Base-by-base conservation (phyloP, 1,140 invertebrate species). In the Trichomalopsis sarcophagae region DNA sequence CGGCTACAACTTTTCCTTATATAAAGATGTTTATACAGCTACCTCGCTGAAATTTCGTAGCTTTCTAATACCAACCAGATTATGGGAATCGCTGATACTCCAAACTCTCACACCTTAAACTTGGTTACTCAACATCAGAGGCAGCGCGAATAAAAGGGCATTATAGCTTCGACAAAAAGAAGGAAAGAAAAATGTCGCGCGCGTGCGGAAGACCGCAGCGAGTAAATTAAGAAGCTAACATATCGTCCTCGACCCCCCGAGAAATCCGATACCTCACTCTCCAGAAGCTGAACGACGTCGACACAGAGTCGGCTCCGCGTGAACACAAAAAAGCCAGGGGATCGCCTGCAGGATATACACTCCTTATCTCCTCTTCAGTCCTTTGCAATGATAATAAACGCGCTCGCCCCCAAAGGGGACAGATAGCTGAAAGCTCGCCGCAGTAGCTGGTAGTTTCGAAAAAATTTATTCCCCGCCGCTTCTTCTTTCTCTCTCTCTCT, bases 381-480 rank as follows among this genome's bases (percentile, higher is more conserved):
- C 55, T 30, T 66, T 79, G 77, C 50, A 62, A 79, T 66, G 77
- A 79, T 79, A 79, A 79, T 79, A 50, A 79, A 79, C 77, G 40
- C 77, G 27, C 55, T 36, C 77, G 23, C 44, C 40, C 75, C 23
- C 44, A 50, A 50, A 44, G 76, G 76, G 76, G 76, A 27, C 44
- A n/a, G n/a, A 62, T 62, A 78, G 47, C 13, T 27, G 47, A 55
- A 78, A 55, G 47, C n/a, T 5, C 6, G 36, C 27, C 44, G 30
- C 75, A 36, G 73, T 44, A 21, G 21, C 33, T 80, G 78, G 33
- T 23, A 27, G 55, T 69, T 69, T 44, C 14, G 62, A 44, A 69
- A 68, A 68, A 69, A 80, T 80, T 44, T 69, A 80, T 80, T 44
- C 78, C 21, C 33, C 11, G 3, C 7, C 7, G 0, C 44, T 33